phyloP scores from a whole-genome alignment of 2,113 vertebrate species.

The Trichechus manatus region DNA sequence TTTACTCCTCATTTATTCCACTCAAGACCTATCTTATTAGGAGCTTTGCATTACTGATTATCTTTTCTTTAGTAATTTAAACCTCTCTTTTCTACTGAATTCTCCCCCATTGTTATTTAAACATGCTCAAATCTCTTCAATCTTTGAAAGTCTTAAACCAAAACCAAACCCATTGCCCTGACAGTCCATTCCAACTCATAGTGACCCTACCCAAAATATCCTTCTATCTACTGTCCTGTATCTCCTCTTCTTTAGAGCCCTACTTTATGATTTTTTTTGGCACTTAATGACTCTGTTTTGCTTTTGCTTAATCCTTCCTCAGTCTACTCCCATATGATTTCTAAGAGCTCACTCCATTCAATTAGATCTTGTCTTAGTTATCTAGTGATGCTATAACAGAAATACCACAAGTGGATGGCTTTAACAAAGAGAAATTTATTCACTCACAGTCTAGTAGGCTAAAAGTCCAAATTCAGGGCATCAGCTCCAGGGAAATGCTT shows the following conservation, averaged over 20 bases:
- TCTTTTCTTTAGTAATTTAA: conserved; percentile 22
- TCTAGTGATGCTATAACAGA: too few relatives aligned
- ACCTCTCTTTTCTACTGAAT: not conserved
- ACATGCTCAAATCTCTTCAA: not conserved
- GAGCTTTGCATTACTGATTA: not conserved
- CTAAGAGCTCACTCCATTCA: not conserved
- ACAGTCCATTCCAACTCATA: too few relatives aligned
- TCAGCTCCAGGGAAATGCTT: too few relatives aligned
- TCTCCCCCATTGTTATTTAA: not conserved
- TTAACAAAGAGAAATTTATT: too few relatives aligned
- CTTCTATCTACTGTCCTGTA: not conserved
- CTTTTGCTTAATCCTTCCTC: not conserved
- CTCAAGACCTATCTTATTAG: not conserved
- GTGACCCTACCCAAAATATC: not conserved
- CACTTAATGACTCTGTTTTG: not conserved
- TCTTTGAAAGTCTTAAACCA: conserved; percentile 20
- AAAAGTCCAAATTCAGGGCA: too few relatives aligned
- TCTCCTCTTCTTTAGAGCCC: not conserved
- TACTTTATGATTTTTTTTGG: not conserved
- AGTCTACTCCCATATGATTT: conserved; percentile 5
- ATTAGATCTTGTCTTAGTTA: not conserved
- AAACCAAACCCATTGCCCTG: too few relatives aligned
- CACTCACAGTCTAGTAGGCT: too few relatives aligned
- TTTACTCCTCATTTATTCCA: conserved; percentile 42
- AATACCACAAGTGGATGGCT: too few relatives aligned